Conservation (phyloP, 2,797 vertebrate genomes). For the Acanthopagrus latus region DNA sequence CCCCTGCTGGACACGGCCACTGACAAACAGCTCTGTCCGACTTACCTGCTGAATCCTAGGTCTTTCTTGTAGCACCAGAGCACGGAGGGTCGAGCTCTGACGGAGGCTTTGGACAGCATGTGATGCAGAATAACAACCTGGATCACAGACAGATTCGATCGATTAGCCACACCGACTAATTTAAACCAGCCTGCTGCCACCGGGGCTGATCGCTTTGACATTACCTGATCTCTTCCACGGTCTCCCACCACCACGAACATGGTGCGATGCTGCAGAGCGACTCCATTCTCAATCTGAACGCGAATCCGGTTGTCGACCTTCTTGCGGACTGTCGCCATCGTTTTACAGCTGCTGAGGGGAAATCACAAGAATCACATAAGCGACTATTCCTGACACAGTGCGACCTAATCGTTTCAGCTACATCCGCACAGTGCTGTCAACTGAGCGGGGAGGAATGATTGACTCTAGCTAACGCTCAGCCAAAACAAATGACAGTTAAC, state of each 20-base stretch:
- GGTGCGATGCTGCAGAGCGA: constrained; percentile 89
- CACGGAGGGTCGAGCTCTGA: constrained; percentile 94
- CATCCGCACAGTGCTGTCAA: neutral
- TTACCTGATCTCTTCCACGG: constrained; percentile 95
- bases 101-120: constrained; percentile 96
- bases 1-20: neutral
- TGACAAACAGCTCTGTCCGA: neutral
- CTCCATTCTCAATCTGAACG: constrained; percentile 97
- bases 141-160: neutral
- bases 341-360: constrained; percentile 9
- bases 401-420: neutral
- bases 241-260: constrained; percentile 96
- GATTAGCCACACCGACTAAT: neutral
- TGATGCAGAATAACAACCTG: constrained; percentile 99
- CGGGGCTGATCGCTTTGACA: too few relatives aligned
- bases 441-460: neutral
- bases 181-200: neutral
- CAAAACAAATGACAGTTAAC: constrained; percentile 20
- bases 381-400: neutral
- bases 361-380: neutral
- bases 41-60: constrained; percentile 96
- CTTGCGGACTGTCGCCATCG: constrained; percentile 91
- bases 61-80: constrained; percentile 99
- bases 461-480: neutral
- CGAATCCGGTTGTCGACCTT: constrained; percentile 97